Conservation (phyloP, 2,888 invertebrate genomes). For the Parnassius mnemosyne region DNA sequence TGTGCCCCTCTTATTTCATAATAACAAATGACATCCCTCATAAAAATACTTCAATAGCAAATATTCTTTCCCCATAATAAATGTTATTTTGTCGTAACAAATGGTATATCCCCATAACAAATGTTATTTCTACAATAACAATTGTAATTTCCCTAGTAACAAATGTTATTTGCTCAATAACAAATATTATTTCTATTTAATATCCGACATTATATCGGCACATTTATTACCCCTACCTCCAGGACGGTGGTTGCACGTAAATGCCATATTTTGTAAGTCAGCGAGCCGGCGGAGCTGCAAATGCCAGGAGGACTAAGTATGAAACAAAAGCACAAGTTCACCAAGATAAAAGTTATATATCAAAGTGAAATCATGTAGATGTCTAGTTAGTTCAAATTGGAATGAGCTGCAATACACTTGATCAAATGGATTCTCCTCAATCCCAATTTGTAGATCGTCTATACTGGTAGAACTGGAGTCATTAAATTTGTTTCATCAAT, state of each 20-base stretch:
- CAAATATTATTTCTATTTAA: conserved; percentile 4
- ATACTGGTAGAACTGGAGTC: background rate
- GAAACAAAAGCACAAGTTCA: conserved; percentile 27
- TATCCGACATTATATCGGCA: conserved; percentile 11
- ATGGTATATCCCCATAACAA: background rate
- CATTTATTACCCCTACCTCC: conserved; percentile 22
- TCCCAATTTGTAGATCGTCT: background rate
- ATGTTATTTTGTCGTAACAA: too few species aligned
- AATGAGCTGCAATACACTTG: background rate
- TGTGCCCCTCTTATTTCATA: background rate
- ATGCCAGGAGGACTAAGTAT: conserved; percentile 26
- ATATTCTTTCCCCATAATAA: too few species aligned
- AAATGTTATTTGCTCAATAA: background rate
- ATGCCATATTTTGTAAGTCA: conserved; percentile 21
- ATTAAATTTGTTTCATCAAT: too few species aligned
- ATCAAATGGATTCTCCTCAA: background rate
- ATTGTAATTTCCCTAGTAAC: background rate
- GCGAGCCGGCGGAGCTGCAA: conserved; percentile 20
- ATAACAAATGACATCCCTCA: conserved; percentile 4
- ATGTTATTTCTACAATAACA: background rate
- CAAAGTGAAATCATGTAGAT: conserved; percentile 24
- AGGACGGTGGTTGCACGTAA: conserved; percentile 21
- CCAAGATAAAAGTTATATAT: conserved; percentile 22
- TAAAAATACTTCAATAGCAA: background rate
- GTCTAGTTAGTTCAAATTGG: background rate